A percentile compares a stretch with the other conserved stretches of the same genome.
Conservation (phyloP, 2,113 vertebrate species). For the Nycticebus coucang region DNA sequence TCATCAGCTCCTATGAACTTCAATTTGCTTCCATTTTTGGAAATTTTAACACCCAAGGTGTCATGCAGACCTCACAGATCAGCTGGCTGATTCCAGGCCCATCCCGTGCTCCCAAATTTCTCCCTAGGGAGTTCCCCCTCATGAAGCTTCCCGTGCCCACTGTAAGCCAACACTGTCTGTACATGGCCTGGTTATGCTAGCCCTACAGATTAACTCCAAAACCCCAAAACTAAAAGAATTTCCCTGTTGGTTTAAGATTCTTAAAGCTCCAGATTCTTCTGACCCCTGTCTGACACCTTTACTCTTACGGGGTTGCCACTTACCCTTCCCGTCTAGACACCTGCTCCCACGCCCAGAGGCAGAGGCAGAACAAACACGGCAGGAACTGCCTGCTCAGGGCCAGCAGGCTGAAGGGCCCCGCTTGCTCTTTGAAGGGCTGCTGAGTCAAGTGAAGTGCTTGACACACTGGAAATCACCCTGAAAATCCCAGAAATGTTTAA, state of each 20-base stretch:
- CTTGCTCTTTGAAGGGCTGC: background rate
- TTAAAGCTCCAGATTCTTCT: background rate
- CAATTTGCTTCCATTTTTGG: background rate
- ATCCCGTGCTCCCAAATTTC: background rate
- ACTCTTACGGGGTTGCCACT: background rate
- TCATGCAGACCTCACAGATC: background rate
- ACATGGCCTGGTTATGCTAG: background rate
- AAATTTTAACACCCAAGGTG: background rate
- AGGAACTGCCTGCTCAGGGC: background rate
- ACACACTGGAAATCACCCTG: background rate
- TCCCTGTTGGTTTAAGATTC: background rate
- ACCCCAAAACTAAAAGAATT: background rate
- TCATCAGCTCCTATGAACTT: background rate
- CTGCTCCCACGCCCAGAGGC: fast-evolving
- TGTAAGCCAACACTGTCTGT: background rate
- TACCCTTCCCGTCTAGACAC: background rate
- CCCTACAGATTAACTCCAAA: background rate
- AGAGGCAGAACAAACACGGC: background rate
- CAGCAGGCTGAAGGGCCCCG: background rate
- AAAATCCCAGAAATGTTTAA: background rate
- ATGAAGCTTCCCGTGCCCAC: background rate
- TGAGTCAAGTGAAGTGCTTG: background rate
- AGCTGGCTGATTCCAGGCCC: background rate
- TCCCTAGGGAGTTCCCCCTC: background rate
- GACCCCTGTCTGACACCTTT: background rate